These are phyloP conservation scores for Eubasilissa splendida DNA, from an alignment of 2,888 invertebrate species.

Conservation along the genomic window DNA sequence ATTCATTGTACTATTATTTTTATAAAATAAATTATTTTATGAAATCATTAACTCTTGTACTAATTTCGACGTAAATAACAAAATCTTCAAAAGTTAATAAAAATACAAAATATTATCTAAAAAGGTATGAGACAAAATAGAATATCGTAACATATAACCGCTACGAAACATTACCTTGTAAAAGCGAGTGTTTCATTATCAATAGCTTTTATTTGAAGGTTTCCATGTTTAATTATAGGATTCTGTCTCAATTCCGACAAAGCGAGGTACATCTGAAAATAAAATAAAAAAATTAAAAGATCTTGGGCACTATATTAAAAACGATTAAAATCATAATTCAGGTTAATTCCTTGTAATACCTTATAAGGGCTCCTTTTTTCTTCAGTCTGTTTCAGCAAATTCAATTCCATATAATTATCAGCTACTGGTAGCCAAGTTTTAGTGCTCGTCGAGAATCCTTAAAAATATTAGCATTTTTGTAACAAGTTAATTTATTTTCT, in stretches of 20 bases:
- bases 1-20: too few relatives aligned
- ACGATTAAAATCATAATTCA: too few relatives aligned
- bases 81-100: too few relatives aligned
- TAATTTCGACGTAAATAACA: too few relatives aligned
- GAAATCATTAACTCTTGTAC: too few relatives aligned
- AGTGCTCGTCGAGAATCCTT: constrained; percentile 74
- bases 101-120: too few relatives aligned
- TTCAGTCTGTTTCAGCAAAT: constrained; percentile 72
- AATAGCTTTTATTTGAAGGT: constrained; percentile 57
- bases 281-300: constrained; percentile 47
- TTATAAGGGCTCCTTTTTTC: constrained; percentile 73
- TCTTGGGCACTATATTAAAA: too few relatives aligned
- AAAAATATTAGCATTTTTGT: constrained; percentile 36
- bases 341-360: constrained; percentile 61
- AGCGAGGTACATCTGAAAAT: constrained; percentile 61
- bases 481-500: too few relatives aligned
- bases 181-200: constrained; percentile 46
- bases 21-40: too few relatives aligned
- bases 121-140: too few relatives aligned
- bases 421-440: constrained; percentile 80
- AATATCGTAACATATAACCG: too few relatives aligned
- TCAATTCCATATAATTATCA: constrained; percentile 72
- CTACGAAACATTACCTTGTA: constrained; percentile 37
- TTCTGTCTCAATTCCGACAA: constrained; percentile 61
- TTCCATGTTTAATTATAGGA: constrained; percentile 60